phyloP scores from a whole-genome alignment of 2,797 vertebrate genomes.

The Mastacembelus armatus region DNA sequence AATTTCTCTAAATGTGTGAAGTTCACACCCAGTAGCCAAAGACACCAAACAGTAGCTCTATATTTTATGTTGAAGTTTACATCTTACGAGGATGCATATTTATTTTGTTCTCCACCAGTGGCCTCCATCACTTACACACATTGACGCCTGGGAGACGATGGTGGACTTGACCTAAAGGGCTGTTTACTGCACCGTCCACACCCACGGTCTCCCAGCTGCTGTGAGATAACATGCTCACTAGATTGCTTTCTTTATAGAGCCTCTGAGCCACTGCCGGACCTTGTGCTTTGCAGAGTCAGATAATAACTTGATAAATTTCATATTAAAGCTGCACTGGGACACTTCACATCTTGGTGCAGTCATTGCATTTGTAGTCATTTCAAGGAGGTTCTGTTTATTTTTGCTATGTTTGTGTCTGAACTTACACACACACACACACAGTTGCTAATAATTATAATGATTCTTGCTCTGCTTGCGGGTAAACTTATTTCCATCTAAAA shows the following conservation, averaged over 20 bases:
- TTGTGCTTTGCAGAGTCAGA: constrained; percentile 40
- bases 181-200: constrained; percentile 21
- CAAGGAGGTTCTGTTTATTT: not conserved
- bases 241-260: constrained; percentile 54
- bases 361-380: constrained; percentile 17
- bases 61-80: not conserved
- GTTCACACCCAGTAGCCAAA: not conserved
- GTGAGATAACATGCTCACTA: constrained; percentile 40
- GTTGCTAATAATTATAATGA: constrained; percentile 54
- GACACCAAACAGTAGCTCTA: not conserved
- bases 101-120: not conserved
- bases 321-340: constrained; percentile 47
- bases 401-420: not conserved
- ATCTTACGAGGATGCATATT: too few relatives aligned
- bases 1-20: not conserved
- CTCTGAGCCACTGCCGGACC: constrained; percentile 35
- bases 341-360: constrained; percentile 36
- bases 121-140: too few relatives aligned
- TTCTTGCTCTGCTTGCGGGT: constrained; percentile 38
- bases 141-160: constrained; percentile 5
- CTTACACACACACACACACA: constrained; percentile 13
- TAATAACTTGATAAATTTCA: constrained; percentile 59
- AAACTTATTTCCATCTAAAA: constrained; percentile 55
- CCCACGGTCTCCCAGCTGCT: constrained; percentile 25
- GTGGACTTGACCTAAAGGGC: not conserved